Base-by-base conservation (phyloP, 1,140 invertebrate genomes). In the Drosophila ercepeae region DNA sequence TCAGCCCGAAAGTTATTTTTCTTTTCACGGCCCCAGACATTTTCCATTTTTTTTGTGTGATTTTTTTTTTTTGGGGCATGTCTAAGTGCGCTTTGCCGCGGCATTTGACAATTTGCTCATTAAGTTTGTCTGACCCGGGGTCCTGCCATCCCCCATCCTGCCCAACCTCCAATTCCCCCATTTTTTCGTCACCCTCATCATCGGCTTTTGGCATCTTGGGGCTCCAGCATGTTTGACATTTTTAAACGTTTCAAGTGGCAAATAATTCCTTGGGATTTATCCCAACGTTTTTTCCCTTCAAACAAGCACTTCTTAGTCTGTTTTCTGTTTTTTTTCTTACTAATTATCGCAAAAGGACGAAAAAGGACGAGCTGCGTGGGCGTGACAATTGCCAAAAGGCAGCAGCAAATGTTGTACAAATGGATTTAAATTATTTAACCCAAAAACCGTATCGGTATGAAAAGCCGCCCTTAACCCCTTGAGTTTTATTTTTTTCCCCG, bases 81-180 rank as follows among this genome's bases (percentile, higher is more conserved):
- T 84, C 75, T 84, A 84, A 84, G 81, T 84, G 81, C 82, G 81
- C 77, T 82, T 88, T 82, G 77, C 82, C 83, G 70, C 83, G 83
- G 83, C 83, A 82, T 89, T 89, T 89, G 86, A 89, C 86, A 89
- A 89, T 89, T 89, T 89, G 79, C 86, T 89, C 86, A 89, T 89
- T 89, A 89, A 89, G 81, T 86, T 89, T 89, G 88, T 89, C 77
- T 89, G 86, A 76, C 70, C 82, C 69, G 39, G 16, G 39, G 39
- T 16, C 36, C 36, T 27, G 5, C 25, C 25, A 27, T 27, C n/a
- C n/a, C n/a, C n/a, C n/a, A n/a, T 27, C 25, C 25, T 27, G 1
- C 6, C 25, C 25, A 4, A 27, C 7, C 7, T 27, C 7, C 5
- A 2, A 2, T 14, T 14, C 34, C 52, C 34, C 39, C 34, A 45